Conservation (phyloP, 2,888 invertebrate genomes). For the Tholera decimalis region DNA sequence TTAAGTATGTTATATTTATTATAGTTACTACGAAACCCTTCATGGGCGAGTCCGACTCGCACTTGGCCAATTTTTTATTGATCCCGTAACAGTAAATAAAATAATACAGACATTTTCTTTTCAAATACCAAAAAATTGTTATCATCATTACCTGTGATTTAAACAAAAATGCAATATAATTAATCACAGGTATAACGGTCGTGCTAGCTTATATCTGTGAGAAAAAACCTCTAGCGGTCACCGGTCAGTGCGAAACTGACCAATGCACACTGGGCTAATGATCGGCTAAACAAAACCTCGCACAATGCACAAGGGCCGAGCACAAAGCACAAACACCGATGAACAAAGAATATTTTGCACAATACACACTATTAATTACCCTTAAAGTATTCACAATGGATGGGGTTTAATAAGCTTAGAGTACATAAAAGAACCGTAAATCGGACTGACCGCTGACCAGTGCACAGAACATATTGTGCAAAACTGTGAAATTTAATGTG, state of each 20-base stretch:
- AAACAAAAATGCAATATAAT: slow-evolving; percentile 56
- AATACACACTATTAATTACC: slow-evolving; percentile 90
- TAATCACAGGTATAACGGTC: slow-evolving; percentile 79
- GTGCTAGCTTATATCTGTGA: slow-evolving; percentile 77
- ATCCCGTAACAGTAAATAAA: not conserved
- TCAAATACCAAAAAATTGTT: not conserved
- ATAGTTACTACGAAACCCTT: too few species aligned
- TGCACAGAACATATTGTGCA: slow-evolving; percentile 70
- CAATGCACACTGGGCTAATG: slow-evolving; percentile 89
- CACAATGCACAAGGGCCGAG: slow-evolving; percentile 78
- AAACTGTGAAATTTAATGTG: slow-evolving; percentile 79
- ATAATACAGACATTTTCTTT: not conserved
- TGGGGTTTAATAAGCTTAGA: slow-evolving; percentile 90
- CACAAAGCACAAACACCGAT: slow-evolving; percentile 80
- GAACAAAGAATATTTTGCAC: slow-evolving; percentile 88
- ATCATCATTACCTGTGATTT: not conserved
- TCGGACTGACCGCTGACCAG: slow-evolving; percentile 84
- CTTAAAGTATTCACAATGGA: slow-evolving; percentile 82
- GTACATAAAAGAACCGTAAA: slow-evolving; percentile 87
- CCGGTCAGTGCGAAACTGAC: slow-evolving; percentile 87
- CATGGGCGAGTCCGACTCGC: too few species aligned
- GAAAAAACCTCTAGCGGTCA: slow-evolving; percentile 81
- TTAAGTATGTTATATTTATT: too few species aligned
- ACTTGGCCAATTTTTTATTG: too few species aligned
- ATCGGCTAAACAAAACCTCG: slow-evolving; percentile 83